phyloP scores from a whole-genome alignment of 1,140 invertebrate genomes.

The Atta cephalotes region DNA sequence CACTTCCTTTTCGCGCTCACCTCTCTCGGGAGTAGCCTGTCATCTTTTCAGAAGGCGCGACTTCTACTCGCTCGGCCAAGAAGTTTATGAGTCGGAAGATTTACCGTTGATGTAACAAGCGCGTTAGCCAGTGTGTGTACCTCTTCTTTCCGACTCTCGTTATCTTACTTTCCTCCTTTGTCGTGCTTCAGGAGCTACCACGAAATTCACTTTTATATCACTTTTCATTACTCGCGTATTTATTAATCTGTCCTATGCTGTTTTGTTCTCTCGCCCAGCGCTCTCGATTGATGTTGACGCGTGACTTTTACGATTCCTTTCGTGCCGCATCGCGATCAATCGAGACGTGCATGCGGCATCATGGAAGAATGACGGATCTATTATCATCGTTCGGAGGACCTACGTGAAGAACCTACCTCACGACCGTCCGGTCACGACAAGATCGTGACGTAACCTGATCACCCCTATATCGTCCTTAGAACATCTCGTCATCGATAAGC shows the following conservation, averaged over 20 bases:
- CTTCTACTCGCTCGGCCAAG: conserved; percentile 7
- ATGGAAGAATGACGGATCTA: conserved; percentile 33
- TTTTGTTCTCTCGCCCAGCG: neutral
- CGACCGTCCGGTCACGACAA: conserved; percentile 34
- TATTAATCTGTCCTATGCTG: neutral
- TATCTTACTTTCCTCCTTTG: neutral
- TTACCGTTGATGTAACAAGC: conserved; percentile 72
- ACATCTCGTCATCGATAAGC: conserved; percentile 11
- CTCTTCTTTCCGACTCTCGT: neutral
- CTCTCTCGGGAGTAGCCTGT: conserved; percentile 20
- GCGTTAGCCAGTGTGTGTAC: neutral
- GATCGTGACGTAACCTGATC: conserved; percentile 45
- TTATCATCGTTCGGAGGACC: conserved; percentile 26
- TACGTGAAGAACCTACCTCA: neutral
- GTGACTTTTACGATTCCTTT: conserved; percentile 5
- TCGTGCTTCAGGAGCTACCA: conserved; percentile 7
- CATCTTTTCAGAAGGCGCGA: conserved; percentile 21
- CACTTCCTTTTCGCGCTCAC: neutral
- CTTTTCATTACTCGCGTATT: conserved; percentile 41
- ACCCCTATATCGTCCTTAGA: conserved; percentile 15
- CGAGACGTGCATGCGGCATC: neutral
- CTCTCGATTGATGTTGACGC: neutral
- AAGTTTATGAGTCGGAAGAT: conserved; percentile 72
- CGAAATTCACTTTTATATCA: conserved; percentile 6
- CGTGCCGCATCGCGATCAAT: conserved; percentile 7